Conservation (phyloP, 2,113 vertebrate genomes). For the Dipodomys ordii region DNA sequence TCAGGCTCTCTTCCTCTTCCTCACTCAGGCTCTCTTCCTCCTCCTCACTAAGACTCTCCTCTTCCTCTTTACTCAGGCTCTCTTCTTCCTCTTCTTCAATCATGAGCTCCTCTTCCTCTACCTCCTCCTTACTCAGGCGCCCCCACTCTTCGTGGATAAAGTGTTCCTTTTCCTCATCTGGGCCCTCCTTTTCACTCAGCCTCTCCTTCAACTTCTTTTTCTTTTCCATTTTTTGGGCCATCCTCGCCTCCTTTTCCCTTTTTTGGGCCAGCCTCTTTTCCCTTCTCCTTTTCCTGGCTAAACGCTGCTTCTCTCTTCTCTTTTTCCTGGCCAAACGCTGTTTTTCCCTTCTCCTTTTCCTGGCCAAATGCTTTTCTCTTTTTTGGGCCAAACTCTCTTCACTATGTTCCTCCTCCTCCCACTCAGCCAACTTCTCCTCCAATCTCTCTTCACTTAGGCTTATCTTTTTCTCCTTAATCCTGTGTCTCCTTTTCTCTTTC, state of each 20-base stretch:
- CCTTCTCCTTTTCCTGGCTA: neutral
- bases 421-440: neutral
- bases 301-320: no score
- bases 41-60: neutral
- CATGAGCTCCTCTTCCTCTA: neutral
- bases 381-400: no score
- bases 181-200: no score
- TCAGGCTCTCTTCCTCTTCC: neutral
- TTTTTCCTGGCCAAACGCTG: no score
- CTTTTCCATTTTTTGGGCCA: neutral
- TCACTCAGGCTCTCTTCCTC: neutral
- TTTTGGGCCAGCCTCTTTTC: neutral
- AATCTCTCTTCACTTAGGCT: constrained; percentile 8
- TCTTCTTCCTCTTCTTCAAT: neutral
- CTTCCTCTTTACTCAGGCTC: neutral
- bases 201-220: neutral
- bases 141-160: neutral
- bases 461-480: neutral
- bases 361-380: no score
- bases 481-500: neutral
- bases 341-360: no score
- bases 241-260: neutral
- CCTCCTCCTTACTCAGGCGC: neutral
- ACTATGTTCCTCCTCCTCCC: neutral
- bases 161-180: neutral